phyloP scores from a whole-genome alignment of 2,113 vertebrate genomes.

The Lonchura striata region DNA sequence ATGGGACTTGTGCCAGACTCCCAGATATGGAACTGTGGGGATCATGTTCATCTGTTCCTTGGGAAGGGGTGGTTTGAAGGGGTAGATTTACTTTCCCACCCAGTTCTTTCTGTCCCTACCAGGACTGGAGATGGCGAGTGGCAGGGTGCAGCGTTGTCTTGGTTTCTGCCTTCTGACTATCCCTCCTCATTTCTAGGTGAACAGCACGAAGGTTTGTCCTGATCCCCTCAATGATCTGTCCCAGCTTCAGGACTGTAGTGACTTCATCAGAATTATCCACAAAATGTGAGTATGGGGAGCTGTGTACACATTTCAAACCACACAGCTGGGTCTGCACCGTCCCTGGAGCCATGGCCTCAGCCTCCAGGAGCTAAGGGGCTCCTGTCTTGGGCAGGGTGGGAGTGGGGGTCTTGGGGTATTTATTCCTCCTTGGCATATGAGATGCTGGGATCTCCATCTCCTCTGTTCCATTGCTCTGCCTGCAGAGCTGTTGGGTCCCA shows the following conservation, averaged over 20 bases:
- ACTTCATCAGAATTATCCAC: constrained; percentile 79
- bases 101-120: background rate
- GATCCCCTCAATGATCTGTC: constrained; percentile 49
- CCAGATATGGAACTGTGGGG: background rate
- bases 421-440: background rate
- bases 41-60: background rate
- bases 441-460: background rate
- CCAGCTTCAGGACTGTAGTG: constrained; percentile 78
- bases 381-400: background rate
- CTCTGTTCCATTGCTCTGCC: background rate
- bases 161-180: background rate
- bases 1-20: background rate
- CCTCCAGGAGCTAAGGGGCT: background rate
- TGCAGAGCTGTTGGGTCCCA: background rate
- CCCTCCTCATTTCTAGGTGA: constrained; percentile 71
- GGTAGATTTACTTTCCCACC: background rate
- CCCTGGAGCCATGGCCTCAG: background rate
- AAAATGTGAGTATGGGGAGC: constrained; percentile 78
- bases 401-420: background rate
- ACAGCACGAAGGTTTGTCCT: constrained; percentile 70
- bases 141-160: accelerated
- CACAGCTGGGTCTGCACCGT: background rate
- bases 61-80: background rate
- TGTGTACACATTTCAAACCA: background rate
- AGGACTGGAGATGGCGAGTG: background rate